These are phyloP conservation scores for Sitobion miscanthi DNA, from an alignment of 1,140 invertebrate species.

Conservation along the genomic window DNA sequence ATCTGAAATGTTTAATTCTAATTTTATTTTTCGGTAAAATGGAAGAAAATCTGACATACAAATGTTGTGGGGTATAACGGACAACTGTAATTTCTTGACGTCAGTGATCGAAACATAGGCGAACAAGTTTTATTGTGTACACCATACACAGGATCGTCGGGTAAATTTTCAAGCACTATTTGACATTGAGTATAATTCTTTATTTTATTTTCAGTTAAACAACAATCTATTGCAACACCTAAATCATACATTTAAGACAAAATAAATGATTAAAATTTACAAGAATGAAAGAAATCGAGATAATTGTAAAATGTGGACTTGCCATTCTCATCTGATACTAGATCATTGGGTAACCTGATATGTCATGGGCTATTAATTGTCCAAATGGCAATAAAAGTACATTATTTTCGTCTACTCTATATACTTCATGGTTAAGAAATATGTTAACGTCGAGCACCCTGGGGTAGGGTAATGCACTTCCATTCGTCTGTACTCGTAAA, in stretches of 20 bases:
- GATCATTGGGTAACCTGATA: conserved; percentile 12
- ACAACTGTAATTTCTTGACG: conserved; percentile 34
- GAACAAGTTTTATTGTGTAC: conserved; percentile 18
- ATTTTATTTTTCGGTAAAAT: neutral
- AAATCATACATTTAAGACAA: neutral
- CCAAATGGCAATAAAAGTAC: conserved; percentile 31
- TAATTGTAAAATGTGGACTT: neutral
- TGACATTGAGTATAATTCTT: neutral
- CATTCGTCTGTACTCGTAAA: neutral
- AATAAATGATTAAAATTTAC: neutral
- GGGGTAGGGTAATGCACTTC: neutral
- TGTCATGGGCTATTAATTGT: conserved; percentile 32
- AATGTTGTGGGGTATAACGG: conserved; percentile 11
- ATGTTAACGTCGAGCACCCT: neutral
- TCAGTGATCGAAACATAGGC: neutral
- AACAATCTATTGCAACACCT: conserved; percentile 16
- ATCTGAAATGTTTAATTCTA: conserved; percentile 65
- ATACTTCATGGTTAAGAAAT: conserved; percentile 1
- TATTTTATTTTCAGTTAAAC: neutral
- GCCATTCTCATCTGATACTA: neutral
- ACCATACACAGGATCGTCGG: conserved; percentile 26
- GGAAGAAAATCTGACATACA: neutral
- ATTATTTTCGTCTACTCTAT: conserved; percentile 4
- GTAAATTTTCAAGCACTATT: neutral
- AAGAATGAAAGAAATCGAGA: neutral